Conservation (phyloP, 2,888 invertebrate genomes). For the Liposcelis brunnea region DNA sequence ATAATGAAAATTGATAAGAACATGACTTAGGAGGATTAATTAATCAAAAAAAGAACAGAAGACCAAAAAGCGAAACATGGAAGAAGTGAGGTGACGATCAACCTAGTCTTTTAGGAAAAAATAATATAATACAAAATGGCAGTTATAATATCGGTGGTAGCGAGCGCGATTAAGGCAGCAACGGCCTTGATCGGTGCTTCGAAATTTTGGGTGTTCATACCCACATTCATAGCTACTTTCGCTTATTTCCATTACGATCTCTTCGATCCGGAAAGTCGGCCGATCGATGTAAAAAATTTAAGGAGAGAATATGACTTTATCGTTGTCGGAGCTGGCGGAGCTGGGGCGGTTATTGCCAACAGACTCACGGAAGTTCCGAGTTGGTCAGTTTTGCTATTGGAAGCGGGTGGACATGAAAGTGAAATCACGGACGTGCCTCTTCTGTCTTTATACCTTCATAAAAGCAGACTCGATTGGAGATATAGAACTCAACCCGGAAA, state of each 20-base stretch:
- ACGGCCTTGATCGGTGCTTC: constrained; percentile 50
- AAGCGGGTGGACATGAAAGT: constrained; percentile 76
- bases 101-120: too few relatives aligned
- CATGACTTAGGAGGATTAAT: too few relatives aligned
- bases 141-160: constrained; percentile 22
- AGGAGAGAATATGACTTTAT: constrained; percentile 64
- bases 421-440: constrained; percentile 75
- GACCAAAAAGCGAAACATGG: too few relatives aligned
- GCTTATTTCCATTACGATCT: constrained; percentile 74
- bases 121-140: too few relatives aligned
- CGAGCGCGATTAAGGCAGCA: constrained; percentile 52
- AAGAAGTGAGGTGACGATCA: too few relatives aligned
- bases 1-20: too few relatives aligned
- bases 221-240: constrained; percentile 53
- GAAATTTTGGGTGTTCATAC: constrained; percentile 49
- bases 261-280: constrained; percentile 67
- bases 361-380: constrained; percentile 36
- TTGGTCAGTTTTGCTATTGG: constrained; percentile 64
- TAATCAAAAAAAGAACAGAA: too few relatives aligned
- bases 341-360: constrained; percentile 37
- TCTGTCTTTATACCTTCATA: constrained; percentile 72
- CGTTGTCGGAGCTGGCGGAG: constrained; percentile 67
- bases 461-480: constrained; percentile 82
- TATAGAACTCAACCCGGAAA: constrained; percentile 73
- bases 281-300: constrained; percentile 46